Conservation (phyloP, 2,797 vertebrate species). For the Lacerta viridis region DNA sequence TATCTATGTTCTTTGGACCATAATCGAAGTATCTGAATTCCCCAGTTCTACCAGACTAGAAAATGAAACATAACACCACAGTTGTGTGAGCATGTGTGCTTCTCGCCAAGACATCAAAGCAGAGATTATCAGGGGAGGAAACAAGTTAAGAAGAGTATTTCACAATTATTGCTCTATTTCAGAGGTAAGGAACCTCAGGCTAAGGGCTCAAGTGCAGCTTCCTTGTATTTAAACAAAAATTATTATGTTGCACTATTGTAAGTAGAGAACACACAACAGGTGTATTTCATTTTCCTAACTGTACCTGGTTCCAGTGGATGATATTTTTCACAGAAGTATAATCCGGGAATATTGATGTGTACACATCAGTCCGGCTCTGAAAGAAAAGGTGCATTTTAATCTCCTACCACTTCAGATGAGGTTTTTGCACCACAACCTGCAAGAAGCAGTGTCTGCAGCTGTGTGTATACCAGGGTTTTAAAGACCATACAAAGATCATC, state of each 20-base stretch:
- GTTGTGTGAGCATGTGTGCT: neutral
- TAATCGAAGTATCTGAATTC: constrained; percentile 57
- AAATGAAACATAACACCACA: neutral
- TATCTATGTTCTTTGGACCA: constrained; percentile 36
- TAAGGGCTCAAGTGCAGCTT: too few species aligned
- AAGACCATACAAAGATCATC: too few species aligned
- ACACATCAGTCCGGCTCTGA: constrained; percentile 38
- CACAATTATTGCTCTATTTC: neutral
- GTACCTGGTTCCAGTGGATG: constrained; percentile 58
- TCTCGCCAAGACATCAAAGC: neutral
- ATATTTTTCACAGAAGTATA: constrained; percentile 60
- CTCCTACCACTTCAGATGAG: neutral
- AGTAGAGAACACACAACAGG: neutral
- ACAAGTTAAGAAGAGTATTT: neutral
- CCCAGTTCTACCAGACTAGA: constrained; percentile 45
- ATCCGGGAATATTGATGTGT: constrained; percentile 16
- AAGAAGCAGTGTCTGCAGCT: neutral
- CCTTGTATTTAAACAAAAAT: neutral
- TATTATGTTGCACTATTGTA: too few species aligned
- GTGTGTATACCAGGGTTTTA: too few species aligned
- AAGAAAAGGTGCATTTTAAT: neutral
- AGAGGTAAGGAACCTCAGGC: too few species aligned
- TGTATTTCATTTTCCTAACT: neutral
- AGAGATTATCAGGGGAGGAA: neutral
- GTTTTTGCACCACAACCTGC: neutral